Conservation (phyloP, 2,888 invertebrate genomes). For the Brachylomia viminalis region DNA sequence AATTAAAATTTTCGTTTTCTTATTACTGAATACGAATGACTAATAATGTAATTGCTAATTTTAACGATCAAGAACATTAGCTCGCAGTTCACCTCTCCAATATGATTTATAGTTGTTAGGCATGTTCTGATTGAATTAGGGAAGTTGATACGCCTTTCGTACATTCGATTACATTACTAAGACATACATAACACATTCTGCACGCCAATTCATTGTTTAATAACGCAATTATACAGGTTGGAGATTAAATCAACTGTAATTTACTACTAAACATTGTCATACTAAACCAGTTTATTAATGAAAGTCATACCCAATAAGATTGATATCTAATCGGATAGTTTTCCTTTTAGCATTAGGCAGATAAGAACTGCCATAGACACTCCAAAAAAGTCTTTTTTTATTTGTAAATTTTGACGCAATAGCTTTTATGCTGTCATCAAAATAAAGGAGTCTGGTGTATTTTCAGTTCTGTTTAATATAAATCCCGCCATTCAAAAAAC, state of each 20-base stretch:
- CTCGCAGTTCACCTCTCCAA: constrained; percentile 63
- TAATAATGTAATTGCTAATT: background rate
- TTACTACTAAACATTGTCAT: too few relatives aligned
- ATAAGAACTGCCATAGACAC: background rate
- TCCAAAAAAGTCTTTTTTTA: background rate
- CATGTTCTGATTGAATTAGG: constrained; percentile 80
- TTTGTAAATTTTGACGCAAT: background rate
- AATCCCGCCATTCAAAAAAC: background rate
- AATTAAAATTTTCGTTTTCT: background rate
- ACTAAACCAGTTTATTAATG: background rate
- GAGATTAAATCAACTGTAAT: background rate
- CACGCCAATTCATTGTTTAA: constrained; percentile 38
- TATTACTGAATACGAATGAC: background rate
- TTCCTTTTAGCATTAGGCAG: background rate
- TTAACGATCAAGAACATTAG: constrained; percentile 73
- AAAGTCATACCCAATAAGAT: background rate
- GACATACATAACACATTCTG: constrained; percentile 21
- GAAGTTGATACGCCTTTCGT: constrained; percentile 77
- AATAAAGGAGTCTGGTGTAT: background rate
- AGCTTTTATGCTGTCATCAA: background rate
- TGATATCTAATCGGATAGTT: background rate
- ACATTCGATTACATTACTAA: constrained; percentile 69
- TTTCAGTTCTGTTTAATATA: background rate
- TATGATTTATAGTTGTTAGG: constrained; percentile 85
- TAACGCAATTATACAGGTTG: constrained; percentile 9